Evolutionary conservation across 2,797 vertebrate species (phyloP).

Genomic region (Phataginus tetradactyla): DNA sequence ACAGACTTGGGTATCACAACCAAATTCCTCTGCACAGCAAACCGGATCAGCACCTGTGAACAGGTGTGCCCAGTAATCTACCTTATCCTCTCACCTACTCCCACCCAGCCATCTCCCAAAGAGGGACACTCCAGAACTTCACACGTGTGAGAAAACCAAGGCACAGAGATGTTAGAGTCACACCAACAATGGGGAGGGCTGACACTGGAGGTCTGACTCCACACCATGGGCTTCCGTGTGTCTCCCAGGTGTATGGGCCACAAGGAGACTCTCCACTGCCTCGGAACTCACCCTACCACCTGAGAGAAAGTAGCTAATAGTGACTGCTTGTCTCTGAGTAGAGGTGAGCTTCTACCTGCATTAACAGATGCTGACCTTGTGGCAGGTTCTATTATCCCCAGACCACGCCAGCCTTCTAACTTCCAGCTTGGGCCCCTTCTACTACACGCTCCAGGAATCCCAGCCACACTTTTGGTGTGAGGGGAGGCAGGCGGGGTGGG

Average conservation of each 20-base stretch:
- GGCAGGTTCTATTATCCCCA: neutral
- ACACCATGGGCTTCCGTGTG: accelerated
- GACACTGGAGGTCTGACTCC: neutral
- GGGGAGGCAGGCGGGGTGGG: neutral
- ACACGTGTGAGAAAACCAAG: neutral
- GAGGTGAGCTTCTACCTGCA: accelerated
- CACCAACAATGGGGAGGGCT: accelerated
- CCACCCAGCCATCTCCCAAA: accelerated
- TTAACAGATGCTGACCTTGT: accelerated
- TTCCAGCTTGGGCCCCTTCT: neutral
- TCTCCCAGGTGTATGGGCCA: neutral
- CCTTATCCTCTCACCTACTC: accelerated
- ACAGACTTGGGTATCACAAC: slow-evolving; percentile 92
- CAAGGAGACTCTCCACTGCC: neutral
- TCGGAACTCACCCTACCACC: neutral
- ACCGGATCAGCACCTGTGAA: slow-evolving; percentile 91
- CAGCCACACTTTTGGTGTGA: neutral
- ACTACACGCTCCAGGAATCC: neutral
- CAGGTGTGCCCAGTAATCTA: neutral
- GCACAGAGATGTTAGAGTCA: neutral
- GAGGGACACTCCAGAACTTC: neutral
- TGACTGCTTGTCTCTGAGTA: neutral
- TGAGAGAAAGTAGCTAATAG: neutral
- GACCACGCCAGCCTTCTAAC: neutral
- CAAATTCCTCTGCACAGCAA: slow-evolving; percentile 93